Percentiles rank a stretch among this genome's conserved stretches.
phyloP scores from a whole-genome alignment of 2,113 vertebrate species.

The Chascanopsetta lugubris region DNA sequence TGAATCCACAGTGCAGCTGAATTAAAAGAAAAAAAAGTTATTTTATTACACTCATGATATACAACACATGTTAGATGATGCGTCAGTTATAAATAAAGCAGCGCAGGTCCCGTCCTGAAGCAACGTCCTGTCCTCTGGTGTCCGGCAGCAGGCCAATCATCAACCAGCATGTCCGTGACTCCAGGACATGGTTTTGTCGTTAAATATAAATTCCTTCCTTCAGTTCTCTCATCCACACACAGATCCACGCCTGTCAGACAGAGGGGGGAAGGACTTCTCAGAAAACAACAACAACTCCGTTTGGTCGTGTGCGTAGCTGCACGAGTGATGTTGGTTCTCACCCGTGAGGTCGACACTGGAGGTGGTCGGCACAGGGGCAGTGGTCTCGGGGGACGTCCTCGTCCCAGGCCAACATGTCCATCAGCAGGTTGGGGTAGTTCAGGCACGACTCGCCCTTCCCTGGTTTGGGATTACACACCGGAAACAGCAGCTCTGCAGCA shows the following conservation, averaged over 20 bases:
- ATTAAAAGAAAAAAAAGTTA: slow-evolving; percentile 36
- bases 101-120: slow-evolving; percentile 36
- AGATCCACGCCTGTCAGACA: slow-evolving; percentile 60
- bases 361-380: slow-evolving; percentile 86
- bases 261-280: neutral
- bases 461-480: slow-evolving; percentile 88
- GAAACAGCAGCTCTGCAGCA: slow-evolving; percentile 87
- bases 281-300: neutral
- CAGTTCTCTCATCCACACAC: slow-evolving; percentile 57
- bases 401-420: slow-evolving; percentile 92
- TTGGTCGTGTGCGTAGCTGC: too few relatives aligned
- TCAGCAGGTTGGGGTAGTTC: slow-evolving; percentile 83
- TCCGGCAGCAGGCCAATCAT: slow-evolving; percentile 1
- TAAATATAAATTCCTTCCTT: slow-evolving; percentile 3
- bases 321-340: slow-evolving; percentile 56
- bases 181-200: neutral
- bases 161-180: neutral
- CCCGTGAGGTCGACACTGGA: slow-evolving; percentile 87
- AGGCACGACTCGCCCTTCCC: slow-evolving; percentile 84
- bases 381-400: slow-evolving; percentile 86
- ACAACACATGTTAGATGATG: slow-evolving; percentile 23
- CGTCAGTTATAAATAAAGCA: slow-evolving; percentile 43
- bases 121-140: neutral
- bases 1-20: too few relatives aligned
- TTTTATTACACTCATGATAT: slow-evolving; percentile 33